phyloP scores from a whole-genome alignment of 2,113 vertebrate genomes.

The Rhinopomastus cyanomelas region DNA sequence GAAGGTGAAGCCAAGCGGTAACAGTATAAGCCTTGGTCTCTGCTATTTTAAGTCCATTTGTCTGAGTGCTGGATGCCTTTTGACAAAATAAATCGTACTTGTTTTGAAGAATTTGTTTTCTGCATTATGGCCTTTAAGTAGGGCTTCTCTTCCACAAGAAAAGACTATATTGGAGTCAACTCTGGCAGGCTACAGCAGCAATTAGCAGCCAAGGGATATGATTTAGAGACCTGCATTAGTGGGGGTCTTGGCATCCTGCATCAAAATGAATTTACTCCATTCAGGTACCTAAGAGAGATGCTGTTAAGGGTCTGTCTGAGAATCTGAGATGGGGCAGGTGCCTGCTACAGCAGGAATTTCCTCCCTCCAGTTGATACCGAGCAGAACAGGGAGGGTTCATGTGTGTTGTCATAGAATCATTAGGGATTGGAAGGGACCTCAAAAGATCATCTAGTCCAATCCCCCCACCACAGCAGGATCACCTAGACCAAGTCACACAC shows the following conservation, averaged over 20 bases:
- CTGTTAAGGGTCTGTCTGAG: not conserved
- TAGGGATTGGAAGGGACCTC: no score
- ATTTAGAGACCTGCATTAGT: not conserved
- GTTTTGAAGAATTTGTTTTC: slow-evolving; percentile 22
- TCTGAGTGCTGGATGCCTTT: not conserved
- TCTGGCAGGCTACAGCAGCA: not conserved
- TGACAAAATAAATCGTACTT: slow-evolving; percentile 10
- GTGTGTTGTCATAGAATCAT: not conserved
- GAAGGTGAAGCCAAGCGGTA: not conserved
- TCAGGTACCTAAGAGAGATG: not conserved
- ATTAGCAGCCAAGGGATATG: not conserved
- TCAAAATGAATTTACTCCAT: not conserved
- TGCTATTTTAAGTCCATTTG: not conserved
- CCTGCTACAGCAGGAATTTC: not conserved
- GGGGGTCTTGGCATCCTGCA: not conserved
- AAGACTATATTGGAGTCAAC: not conserved
- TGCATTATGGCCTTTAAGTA: not conserved
- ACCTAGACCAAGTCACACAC: no score
- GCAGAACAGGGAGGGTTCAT: not conserved
- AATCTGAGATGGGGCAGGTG: not conserved
- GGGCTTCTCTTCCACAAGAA: not conserved
- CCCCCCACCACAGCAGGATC: no score
- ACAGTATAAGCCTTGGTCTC: not conserved
- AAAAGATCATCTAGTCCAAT: no score
- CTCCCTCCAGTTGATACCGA: not conserved